Evolutionary conservation across 2,797 vertebrate genomes (phyloP), one percentile per base, ranked within the genome.

Genomic region (Hippoglossus hippoglossus): DNA sequence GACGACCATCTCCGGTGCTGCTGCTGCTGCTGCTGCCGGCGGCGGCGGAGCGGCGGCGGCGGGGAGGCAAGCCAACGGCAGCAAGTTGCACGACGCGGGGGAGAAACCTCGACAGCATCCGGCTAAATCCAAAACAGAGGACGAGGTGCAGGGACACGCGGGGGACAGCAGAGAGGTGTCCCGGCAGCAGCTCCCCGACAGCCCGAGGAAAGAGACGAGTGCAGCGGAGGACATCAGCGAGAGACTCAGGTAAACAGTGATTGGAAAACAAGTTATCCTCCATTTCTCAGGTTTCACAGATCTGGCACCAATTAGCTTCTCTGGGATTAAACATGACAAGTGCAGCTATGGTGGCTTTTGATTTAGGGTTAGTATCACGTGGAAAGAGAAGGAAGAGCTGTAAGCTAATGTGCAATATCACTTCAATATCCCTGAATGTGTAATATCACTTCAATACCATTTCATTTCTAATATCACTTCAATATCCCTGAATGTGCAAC

Each of bases 181-280:
- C 0, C 74, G 69, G 52, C 58, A 70, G 19, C 70, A 64, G 46
- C 39, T 56, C 54, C 0, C 49, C 2, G 34, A 57, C 61, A 70
- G 60, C 0, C 70, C 84, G 46, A 80, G 55, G 57, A 92, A 86
- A 28, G 87, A 88, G 56, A 89, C 16, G 68, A 88, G 77, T n/a
- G 83, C 59, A 4, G 73, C 63, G 61, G 88, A 94, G 15, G 90
- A 86, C 1, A 73, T 87, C 16, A 74, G 66, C 28, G 81, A 92
- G 18, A 87, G 60, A 69, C 91, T 95, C 85, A 91, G 94, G 94
- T 95, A 26, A 28, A n/a, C 46, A 7, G 5, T 2, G 47, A 49
- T 21, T n/a, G 19, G 16, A 46, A 7, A 46, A 46, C 16, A 46
- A 6, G 15, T 46, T 19, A 6, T 46, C 18, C 7, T 19, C 44